Evolutionary conservation across 2,797 vertebrate species (phyloP), one percentile per base, ranked within the genome.

Genomic region (Euphonia xanthogaster): DNA sequence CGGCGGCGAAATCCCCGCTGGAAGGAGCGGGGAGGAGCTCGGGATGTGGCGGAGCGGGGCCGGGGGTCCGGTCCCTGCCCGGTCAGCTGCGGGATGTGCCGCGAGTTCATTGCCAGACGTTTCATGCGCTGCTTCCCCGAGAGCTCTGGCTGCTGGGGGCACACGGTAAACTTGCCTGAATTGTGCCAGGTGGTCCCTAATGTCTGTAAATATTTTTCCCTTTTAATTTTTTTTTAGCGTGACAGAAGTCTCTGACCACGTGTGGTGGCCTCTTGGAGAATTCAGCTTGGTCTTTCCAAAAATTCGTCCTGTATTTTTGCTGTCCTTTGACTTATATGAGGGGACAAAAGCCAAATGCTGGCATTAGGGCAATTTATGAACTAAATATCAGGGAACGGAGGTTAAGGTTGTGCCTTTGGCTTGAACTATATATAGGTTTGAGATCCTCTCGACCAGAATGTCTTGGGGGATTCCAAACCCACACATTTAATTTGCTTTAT

Each of bases 401-500:
- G 78, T 65, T 93, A 80, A 74, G 6, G 11, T 25, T 83, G 54
- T 80, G 48, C 44, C 75, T 92, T 92, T 71, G 73, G 37, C 62
- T 87, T 86, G 51, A 78, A 25, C 81, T 96, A 71, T 85, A 55
- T 88, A 60, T 78, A 84, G 78, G 16, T 66, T 77, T 68, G 91
- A 84, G 79, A 93, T 86, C 44, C 62, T 90, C 54, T 83, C 33
- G 58, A 83, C 84, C 93, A 62, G 68, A 60, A 51, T 70, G 79
- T 93, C 84, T 89, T 72, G 82, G 89, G 87, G 72, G 68, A 91
- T 94, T 94, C 91, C 87, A 86, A 92, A 66, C 71, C 73, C 94
- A 80, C 88, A 71, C 73, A 11, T 88, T 88, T 94, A 84, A 95
- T 96, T 94, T 93, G 80, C 83, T 90, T 90, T 94, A 74, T 86